These are phyloP conservation scores for Neoseiulus cucumeris DNA, from an alignment of 1,140 invertebrate species.

Conservation along the genomic window DNA sequence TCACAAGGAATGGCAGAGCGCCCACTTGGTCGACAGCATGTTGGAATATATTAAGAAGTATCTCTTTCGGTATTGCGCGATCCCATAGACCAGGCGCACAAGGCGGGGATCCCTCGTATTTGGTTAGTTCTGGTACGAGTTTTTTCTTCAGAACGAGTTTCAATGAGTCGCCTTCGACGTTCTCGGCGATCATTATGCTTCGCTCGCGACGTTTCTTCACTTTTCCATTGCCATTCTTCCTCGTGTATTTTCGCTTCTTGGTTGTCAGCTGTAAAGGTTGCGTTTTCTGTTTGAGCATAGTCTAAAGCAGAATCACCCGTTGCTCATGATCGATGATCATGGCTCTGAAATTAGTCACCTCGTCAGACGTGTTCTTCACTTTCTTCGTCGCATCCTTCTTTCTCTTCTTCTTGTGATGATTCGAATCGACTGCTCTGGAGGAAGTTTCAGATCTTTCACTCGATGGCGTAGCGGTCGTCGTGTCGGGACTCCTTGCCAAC, in stretches of 20 bases:
- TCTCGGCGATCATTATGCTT: neutral
- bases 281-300: too few relatives aligned
- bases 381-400: too few relatives aligned
- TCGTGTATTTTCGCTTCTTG: neutral
- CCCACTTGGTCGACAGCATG: neutral
- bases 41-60: neutral
- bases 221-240: neutral
- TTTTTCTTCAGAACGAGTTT: slow-evolving; percentile 8
- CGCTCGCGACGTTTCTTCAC: neutral
- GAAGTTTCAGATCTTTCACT: too few relatives aligned
- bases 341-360: too few relatives aligned
- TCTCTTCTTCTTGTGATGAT: neutral
- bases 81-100: neutral
- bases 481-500: neutral
- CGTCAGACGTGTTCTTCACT: too few relatives aligned
- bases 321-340: too few relatives aligned
- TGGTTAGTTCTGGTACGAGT: neutral
- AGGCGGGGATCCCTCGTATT: neutral
- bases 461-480: neutral
- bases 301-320: too few relatives aligned
- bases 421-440: neutral
- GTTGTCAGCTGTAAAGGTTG: neutral
- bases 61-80: neutral
- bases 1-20: neutral
- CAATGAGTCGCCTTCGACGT: neutral